Percentiles rank a stretch among this genome's conserved stretches.
Conservation (phyloP, 2,113 vertebrate species). For the Microcebus jonahi region DNA sequence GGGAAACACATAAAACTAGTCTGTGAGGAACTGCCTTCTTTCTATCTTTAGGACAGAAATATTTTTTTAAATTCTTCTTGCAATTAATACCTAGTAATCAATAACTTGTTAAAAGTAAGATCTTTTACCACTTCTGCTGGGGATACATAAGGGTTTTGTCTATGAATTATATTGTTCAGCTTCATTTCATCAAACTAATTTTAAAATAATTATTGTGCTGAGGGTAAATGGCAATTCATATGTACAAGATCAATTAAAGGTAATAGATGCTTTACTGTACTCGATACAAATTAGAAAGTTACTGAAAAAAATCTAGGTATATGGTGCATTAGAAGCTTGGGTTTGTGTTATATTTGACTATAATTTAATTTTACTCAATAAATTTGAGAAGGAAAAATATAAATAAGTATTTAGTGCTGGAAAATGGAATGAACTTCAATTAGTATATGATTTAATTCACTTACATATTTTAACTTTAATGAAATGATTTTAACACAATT, state of each 20-base stretch:
- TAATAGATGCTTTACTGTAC: background rate
- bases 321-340: background rate
- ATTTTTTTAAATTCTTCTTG: background rate
- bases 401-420: background rate
- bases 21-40: background rate
- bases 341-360: background rate
- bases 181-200: conserved; percentile 34
- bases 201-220: background rate
- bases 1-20: background rate
- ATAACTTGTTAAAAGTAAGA: conserved; percentile 45
- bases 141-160: background rate
- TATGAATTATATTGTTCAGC: background rate
- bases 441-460: background rate
- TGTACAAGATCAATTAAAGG: conserved; percentile 49
- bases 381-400: background rate
- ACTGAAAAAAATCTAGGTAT: background rate
- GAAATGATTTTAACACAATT: background rate
- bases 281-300: background rate
- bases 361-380: background rate
- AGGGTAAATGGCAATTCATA: conserved; percentile 2
- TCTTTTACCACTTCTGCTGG: background rate
- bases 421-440: background rate
- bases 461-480: conserved; percentile 2
- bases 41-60: background rate
- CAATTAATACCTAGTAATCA: conserved; percentile 44